Conservation (phyloP, 2,113 vertebrate species). For the Pachypanchax playfairii region DNA sequence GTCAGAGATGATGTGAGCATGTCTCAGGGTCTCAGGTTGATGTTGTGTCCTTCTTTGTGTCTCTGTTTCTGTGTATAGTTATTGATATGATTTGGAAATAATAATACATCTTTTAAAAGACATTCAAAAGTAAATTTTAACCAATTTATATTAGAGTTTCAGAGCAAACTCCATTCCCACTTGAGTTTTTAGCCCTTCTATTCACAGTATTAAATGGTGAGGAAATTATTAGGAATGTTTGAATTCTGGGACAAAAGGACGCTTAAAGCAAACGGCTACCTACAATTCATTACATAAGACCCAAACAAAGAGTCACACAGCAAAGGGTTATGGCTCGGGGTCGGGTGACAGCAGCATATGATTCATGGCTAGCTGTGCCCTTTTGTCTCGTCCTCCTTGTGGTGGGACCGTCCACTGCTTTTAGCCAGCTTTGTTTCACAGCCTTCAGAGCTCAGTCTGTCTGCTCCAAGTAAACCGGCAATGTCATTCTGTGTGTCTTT, state of each 20-base stretch:
- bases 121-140: background rate
- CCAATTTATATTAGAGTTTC: background rate
- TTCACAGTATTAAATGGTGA: constrained; percentile 20
- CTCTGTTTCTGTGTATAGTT: background rate
- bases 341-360: constrained; percentile 78
- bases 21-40: background rate
- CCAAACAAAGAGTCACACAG: constrained; percentile 72
- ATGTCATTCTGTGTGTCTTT: constrained; percentile 59
- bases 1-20: constrained; percentile 23
- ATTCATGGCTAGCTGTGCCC: constrained; percentile 75
- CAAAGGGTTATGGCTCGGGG: constrained; percentile 71
- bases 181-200: constrained; percentile 9
- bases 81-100: background rate
- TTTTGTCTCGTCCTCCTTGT: constrained; percentile 73
- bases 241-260: constrained; percentile 58
- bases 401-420: constrained; percentile 68
- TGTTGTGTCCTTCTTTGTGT: background rate
- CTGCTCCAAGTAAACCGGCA: constrained; percentile 58
- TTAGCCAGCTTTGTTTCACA: constrained; percentile 67
- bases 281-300: constrained; percentile 70
- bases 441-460: constrained; percentile 57
- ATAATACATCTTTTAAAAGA: background rate
- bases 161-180: constrained; percentile 8
- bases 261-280: constrained; percentile 61
- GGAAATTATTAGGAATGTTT: constrained; percentile 49